Evolutionary conservation across 2,113 vertebrate species (phyloP), one percentile per base, ranked within the genome.

Genomic region (Elachura formosa): DNA sequence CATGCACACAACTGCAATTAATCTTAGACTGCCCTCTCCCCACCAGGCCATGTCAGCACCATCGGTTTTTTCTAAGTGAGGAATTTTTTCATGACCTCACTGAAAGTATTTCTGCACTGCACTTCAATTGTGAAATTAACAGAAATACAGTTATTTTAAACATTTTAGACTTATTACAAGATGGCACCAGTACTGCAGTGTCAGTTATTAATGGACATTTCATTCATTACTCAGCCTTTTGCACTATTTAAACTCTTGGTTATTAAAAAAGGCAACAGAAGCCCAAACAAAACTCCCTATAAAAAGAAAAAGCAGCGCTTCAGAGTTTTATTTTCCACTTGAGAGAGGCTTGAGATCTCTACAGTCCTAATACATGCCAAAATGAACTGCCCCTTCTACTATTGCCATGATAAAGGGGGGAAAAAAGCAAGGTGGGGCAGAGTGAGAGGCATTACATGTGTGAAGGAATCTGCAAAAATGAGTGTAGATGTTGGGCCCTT

Each of bases 41-140:
- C 49, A 2, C 9, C 10, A 1, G 1, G 1, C 31, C 12, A 13
- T 1, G 0, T 5, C 16, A 69, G 5, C 38, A 33, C 3, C 16
- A 14, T 3, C 4, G 3, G 0, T 17, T 56, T 40, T 33, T 34
- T 34, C 3, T 8, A 40, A 71, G 29, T 3, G 19, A 40, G 34
- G 20, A 15, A 23, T 22, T 94, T 63, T 34, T 84, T 51, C 1
- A 5, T 51, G 9, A 41, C 12, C 14, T 64, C 36, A 14, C 14
- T 29, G 29, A 77, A 69, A 19, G 9, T 1, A 2, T 26, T 67
- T 74, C 43, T n/a, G 24, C 3, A 5, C 14, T 17, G 3, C 28
- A 14, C 17, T 49, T 62, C 54, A 55, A 7, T 18, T 23, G 7
- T 41, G 36, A 77, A 51, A 55, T 1, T 2, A 48, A 36, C 11